These are phyloP conservation scores for Gymnothorax javanicus DNA, from an alignment of 2,797 vertebrate genomes.

Conservation along the genomic window DNA sequence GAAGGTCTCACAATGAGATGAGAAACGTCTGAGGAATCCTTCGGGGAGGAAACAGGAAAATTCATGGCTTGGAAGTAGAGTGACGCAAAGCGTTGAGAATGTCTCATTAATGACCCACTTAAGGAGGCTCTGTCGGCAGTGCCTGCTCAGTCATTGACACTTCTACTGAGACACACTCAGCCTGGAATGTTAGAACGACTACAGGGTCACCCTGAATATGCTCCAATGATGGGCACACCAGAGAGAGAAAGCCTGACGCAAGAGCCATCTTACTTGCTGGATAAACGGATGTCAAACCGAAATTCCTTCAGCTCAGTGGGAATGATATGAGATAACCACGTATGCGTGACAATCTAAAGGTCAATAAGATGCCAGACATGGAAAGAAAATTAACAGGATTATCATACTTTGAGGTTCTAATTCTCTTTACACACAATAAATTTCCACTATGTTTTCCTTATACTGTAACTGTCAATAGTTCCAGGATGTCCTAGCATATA, in stretches of 20 bases:
- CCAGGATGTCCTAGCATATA: background rate
- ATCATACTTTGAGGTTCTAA: background rate
- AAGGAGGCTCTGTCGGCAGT: background rate
- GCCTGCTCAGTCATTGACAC: background rate
- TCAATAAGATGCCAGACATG: background rate
- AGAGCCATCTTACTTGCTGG: background rate
- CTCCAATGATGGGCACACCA: background rate
- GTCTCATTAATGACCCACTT: background rate
- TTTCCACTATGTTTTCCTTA: background rate
- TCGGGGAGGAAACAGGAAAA: background rate
- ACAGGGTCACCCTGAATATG: background rate
- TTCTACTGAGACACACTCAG: background rate
- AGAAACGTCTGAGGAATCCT: constrained; percentile 11
- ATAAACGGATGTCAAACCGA: background rate
- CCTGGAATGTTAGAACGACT: background rate
- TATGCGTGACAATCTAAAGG: background rate
- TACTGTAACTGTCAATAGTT: background rate
- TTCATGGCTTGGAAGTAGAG: background rate
- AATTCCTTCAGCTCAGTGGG: background rate
- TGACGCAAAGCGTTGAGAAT: background rate
- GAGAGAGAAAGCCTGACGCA: background rate
- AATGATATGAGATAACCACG: constrained; percentile 5
- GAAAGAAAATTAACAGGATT: background rate
- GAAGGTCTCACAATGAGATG: background rate
- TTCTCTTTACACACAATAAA: background rate